These are phyloP conservation scores for Caenorhabditis angaria DNA, from an alignment of 2,888 invertebrate genomes.

Conservation along the genomic window DNA sequence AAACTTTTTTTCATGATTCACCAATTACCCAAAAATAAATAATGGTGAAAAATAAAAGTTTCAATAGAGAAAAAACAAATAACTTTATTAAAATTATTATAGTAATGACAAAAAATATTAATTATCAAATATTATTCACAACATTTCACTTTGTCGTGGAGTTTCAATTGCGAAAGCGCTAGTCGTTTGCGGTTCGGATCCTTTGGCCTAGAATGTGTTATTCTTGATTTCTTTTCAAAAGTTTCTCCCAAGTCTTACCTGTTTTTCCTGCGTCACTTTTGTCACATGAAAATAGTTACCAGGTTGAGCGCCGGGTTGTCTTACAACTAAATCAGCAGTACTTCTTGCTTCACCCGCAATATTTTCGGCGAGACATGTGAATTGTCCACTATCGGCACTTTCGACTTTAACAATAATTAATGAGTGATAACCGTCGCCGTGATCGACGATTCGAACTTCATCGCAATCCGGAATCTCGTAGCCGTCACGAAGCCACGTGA, in stretches of 20 bases:
- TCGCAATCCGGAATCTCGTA: slow-evolving; percentile 72
- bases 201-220: slow-evolving; percentile 36
- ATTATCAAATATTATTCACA: slow-evolving; percentile 21
- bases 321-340: slow-evolving; percentile 82
- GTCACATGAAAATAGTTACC: slow-evolving; percentile 71
- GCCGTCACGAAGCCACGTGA: slow-evolving; percentile 82
- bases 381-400: slow-evolving; percentile 96
- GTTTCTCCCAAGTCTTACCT: slow-evolving; percentile 32
- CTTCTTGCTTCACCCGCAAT: slow-evolving; percentile 82
- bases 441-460: slow-evolving; percentile 68
- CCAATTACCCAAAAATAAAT: not conserved
- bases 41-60: not conserved
- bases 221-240: not conserved
- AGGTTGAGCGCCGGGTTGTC: slow-evolving; percentile 63
- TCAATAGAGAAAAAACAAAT: not conserved
- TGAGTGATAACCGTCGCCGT: slow-evolving; percentile 75
- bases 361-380: slow-evolving; percentile 91
- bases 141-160: slow-evolving; percentile 54
- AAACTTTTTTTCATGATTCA: too few relatives aligned
- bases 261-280: slow-evolving; percentile 70
- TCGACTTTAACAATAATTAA: slow-evolving; percentile 88
- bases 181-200: slow-evolving; percentile 46
- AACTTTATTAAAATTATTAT: slow-evolving; percentile 8
- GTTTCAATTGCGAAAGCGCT: slow-evolving; percentile 57
- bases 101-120: not conserved